Conservation (phyloP, 2,888 invertebrate genomes). For the Scrobipalpa costella region DNA sequence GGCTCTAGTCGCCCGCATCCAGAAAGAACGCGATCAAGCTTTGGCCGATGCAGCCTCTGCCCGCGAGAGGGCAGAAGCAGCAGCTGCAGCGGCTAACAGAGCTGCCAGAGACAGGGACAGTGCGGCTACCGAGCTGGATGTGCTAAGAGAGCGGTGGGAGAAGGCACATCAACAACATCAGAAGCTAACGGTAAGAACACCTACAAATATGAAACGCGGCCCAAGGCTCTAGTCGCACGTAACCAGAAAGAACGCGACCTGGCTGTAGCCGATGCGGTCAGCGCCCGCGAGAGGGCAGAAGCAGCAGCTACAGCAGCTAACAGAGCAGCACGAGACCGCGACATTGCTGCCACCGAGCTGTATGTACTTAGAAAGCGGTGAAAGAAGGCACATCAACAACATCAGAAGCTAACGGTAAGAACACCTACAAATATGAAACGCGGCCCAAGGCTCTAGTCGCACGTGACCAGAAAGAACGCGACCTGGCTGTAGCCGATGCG, state of each 20-base stretch:
- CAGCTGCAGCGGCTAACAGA: constrained; percentile 90
- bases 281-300: constrained; percentile 90
- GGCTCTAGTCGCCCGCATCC: constrained; percentile 88
- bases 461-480: constrained; percentile 94
- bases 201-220: too few species aligned
- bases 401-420: constrained; percentile 90
- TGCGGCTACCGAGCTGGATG: constrained; percentile 91
- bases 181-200: constrained; percentile 85
- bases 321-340: constrained; percentile 91
- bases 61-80: constrained; percentile 90
- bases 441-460: constrained; percentile 86
- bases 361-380: constrained; percentile 93
- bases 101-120: constrained; percentile 92
- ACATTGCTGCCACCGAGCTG: constrained; percentile 91
- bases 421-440: not conserved
- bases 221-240: constrained; percentile 87
- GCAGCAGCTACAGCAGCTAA: constrained; percentile 90
- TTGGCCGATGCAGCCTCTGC: constrained; percentile 90
- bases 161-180: constrained; percentile 92
- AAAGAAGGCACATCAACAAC: constrained; percentile 92
- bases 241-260: constrained; percentile 94
- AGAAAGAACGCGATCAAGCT: constrained; percentile 93
- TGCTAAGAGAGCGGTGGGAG: constrained; percentile 93
- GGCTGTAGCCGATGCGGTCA: constrained; percentile 90
- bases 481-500: constrained; percentile 89